Evolutionary conservation across 2,888 invertebrate genomes (phyloP).

Genomic region (Cantharis rustica): DNA sequence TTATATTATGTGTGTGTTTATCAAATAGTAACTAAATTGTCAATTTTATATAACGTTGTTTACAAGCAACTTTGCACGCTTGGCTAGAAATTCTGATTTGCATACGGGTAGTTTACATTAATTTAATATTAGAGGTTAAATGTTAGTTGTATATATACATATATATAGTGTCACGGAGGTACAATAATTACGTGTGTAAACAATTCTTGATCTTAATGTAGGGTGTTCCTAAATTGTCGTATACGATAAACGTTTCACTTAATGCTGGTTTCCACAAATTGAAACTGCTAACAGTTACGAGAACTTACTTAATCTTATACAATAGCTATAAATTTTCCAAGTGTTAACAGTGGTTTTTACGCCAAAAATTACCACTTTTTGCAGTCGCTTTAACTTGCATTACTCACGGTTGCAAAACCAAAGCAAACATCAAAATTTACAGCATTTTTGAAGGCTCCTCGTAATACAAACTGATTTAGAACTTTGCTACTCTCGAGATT

Average conservation of each 20-base stretch:
- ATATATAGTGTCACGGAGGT: conserved; percentile 22
- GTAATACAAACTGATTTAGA: neutral
- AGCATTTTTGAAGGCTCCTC: neutral
- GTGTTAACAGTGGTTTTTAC: neutral
- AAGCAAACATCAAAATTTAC: neutral
- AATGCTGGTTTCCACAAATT: neutral
- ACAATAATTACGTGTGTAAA: conserved; percentile 27
- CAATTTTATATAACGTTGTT: conserved; percentile 20
- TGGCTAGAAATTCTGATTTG: conserved; percentile 19
- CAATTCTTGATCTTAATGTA: conserved; percentile 28
- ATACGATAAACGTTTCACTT: conserved; percentile 1
- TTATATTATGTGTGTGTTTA: conserved; percentile 11
- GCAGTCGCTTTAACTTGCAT: neutral
- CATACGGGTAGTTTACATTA: conserved; percentile 30
- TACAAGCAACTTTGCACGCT: conserved; percentile 20
- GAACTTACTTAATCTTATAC: neutral
- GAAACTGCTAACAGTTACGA: neutral
- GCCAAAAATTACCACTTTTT: neutral
- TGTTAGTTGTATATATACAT: conserved; percentile 16
- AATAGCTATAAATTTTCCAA: neutral
- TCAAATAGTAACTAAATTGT: conserved; percentile 17
- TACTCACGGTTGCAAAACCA: neutral
- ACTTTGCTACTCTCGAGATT: neutral
- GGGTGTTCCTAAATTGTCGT: conserved; percentile 16
- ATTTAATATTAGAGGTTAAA: conserved; percentile 23